Evolutionary conservation across 2,113 vertebrate species (phyloP), one percentile per base, ranked within the genome.

Genomic region (Perca schrenkii): DNA sequence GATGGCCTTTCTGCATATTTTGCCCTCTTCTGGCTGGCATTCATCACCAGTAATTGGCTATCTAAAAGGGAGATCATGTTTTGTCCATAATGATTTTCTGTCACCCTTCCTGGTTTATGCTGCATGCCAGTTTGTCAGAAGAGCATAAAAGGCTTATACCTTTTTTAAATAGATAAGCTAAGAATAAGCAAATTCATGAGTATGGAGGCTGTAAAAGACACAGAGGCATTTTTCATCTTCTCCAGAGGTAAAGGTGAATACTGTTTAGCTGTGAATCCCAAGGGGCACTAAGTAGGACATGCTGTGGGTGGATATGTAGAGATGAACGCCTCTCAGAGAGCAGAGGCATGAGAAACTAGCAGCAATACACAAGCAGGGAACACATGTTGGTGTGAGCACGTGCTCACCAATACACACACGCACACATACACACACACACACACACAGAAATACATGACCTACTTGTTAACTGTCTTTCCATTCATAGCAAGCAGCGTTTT

Each of bases 171-270:
- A 74, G 65, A 49, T 10, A 31, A 79, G 58, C 22, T 5, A 40
- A 71, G 74, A 46, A 67, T 63, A 56, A 60, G 56, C 50, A 84
- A 78, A 77, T 16, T 49, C 50, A 65, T 3, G 13, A 47, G 57
- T 15, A 40, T 16, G 43, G 22, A 74, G 71, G 77, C 54, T 2
- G 53, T 17, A 5, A 54, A 36, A 71, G 25, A 80, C 69, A 78
- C 87, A 16, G 67, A 83, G 57, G 62, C 28, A 22, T 50, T 62
- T 79, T 62, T 61, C 57, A 53, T 54, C 79, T 74, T 84, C 79
- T 90, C 83, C 63, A 57, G 78, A 84, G 86, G 89, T 89, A 89
- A 90, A 90, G 88, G 88, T 93, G 91, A 92, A 86, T 71, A 81
- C 62, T 85, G 89, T 90, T 92, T 87, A 84, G 87, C 82, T 80